A percentile compares a stretch with the other conserved stretches of the same genome.
Evolutionary conservation across 2,113 vertebrate genomes (phyloP).

Genomic region (Oenanthe melanoleuca): DNA sequence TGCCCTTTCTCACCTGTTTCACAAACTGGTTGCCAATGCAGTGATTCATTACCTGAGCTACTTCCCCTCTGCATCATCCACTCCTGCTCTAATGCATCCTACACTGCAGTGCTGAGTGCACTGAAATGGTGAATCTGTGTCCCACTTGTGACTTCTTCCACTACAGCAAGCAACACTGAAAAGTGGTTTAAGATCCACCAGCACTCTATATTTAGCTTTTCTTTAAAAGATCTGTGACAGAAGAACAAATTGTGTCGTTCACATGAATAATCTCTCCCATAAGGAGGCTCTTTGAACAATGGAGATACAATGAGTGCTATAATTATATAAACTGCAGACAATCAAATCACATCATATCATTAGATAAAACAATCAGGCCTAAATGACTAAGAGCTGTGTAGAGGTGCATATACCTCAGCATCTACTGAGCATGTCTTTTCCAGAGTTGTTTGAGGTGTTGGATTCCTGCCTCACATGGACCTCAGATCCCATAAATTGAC

Average conservation of each 20-base stretch:
- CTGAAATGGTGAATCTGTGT: neutral
- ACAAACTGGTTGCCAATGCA: neutral
- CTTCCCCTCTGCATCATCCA: neutral
- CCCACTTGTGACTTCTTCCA: neutral
- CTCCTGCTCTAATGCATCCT: neutral
- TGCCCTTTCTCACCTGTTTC: neutral
- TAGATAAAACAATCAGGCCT: constrained; percentile 31
- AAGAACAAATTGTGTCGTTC: neutral
- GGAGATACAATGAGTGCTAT: neutral
- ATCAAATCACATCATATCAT: constrained; percentile 4
- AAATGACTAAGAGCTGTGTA: neutral
- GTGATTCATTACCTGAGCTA: neutral
- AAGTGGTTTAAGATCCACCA: neutral
- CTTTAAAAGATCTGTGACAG: neutral
- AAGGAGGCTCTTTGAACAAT: constrained; percentile 13
- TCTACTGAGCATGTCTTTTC: neutral
- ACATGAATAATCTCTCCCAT: neutral
- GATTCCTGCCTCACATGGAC: neutral
- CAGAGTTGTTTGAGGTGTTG: neutral
- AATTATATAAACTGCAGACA: constrained; percentile 20
- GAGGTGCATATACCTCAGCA: neutral
- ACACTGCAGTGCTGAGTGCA: no score
- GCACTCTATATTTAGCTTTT: neutral
- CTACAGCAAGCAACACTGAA: neutral
- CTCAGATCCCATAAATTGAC: neutral